Percentiles rank a stretch among this genome's conserved stretches.
These are phyloP conservation scores for Dicycla oo DNA, from an alignment of 2,888 invertebrate species.

Conservation along the genomic window DNA sequence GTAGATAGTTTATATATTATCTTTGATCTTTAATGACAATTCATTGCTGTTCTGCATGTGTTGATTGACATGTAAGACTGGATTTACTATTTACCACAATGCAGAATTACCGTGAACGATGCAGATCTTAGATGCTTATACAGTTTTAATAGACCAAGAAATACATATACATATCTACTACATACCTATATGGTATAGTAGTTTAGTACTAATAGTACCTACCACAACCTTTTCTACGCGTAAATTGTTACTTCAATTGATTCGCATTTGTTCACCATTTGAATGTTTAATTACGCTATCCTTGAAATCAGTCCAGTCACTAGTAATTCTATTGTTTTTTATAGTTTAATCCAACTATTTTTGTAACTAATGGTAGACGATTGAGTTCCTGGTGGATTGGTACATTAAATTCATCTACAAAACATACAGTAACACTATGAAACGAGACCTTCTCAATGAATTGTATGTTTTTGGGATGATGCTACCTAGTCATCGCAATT, in stretches of 20 bases:
- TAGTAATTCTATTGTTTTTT: neutral
- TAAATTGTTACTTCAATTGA: slow-evolving; percentile 9
- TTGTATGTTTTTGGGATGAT: neutral
- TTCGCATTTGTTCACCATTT: slow-evolving; percentile 13
- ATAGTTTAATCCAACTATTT: neutral
- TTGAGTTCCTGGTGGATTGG: neutral
- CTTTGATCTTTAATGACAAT: neutral
- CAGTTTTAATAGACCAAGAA: slow-evolving; percentile 16
- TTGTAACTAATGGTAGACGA: neutral
- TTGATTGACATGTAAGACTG: neutral
- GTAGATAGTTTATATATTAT: neutral
- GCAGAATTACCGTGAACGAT: slow-evolving; percentile 1
- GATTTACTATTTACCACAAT: neutral
- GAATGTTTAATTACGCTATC: slow-evolving; percentile 7
- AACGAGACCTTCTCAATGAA: neutral
- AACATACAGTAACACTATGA: neutral
- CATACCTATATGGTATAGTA: neutral
- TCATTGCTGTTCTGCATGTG: neutral
- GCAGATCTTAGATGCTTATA: slow-evolving; percentile 11
- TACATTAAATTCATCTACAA: neutral
- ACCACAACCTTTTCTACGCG: neutral
- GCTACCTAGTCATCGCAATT: neutral
- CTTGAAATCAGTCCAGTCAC: neutral
- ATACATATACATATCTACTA: neutral
- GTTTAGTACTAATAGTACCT: neutral